Base-by-base conservation (phyloP, 2,888 invertebrate species). In the Odiellus spinosus region DNA sequence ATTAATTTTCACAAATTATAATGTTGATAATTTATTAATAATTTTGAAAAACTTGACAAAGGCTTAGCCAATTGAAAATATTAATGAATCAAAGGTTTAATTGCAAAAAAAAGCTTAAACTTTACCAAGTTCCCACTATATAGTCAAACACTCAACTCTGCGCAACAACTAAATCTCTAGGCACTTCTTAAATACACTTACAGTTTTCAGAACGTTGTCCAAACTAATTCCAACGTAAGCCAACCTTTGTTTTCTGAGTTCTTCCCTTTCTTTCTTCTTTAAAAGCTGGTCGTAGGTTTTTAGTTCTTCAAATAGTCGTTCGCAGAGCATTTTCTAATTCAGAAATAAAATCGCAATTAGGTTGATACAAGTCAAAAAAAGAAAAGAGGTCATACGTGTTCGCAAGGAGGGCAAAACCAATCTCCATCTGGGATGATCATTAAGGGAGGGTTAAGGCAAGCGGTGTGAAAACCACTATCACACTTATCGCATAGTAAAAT, bases 321-420 rank as follows among this genome's bases (percentile, higher is more conserved):
- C 70, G 46, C 93, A 76, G 46, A 88, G 67, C 58, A 70, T 70
- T 34, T 70, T 69, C 77, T 78, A 14, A n/a, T 38, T 4, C 35
- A 35, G 14, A 35, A 3, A 35, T 35, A n/a, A n/a, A 2, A n/a
- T 35, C 14, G 12, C 14, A n/a, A 35, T 1, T n/a, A 35, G 35
- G 35, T 2, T 35, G 3, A 4, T 35, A 35, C 35, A 4, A n/a
- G 35, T 35, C 6, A 17, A 3, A 32, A 21, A 14, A 12, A 18
- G 43, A 39, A 15, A 46, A 17, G 15, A 11, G 5, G 26, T 41
- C 55, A 47, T 44, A 55, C 86, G 68, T 96, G 96, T 66, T 90
- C 85, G 68, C 96, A 98, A 0, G 86, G 84, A 32, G 96, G 96
- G 67, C 98, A 98, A 68, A 77, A 88, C 98, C 96, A 98, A 66